phyloP scores from a whole-genome alignment of 2,113 vertebrate species.

The Neopipo cinnamomea region DNA sequence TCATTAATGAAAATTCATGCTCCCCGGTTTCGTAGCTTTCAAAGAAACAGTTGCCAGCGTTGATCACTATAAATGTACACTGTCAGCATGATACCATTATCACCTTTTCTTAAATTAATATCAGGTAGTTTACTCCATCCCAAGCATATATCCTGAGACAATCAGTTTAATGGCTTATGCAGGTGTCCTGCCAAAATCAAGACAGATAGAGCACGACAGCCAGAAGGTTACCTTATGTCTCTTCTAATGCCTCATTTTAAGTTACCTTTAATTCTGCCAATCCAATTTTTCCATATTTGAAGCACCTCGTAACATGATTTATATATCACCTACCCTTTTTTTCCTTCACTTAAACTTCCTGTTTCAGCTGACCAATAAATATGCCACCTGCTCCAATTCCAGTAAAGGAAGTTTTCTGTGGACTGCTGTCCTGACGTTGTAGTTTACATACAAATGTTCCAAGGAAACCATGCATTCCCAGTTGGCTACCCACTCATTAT shows the following conservation, averaged over 20 bases:
- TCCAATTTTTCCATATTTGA: neutral
- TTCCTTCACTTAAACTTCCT: neutral
- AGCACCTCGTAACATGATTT: neutral
- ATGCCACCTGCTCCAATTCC: neutral
- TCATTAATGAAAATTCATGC: neutral
- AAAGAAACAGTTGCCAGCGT: neutral
- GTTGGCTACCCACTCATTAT: neutral
- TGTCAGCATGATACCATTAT: constrained; percentile 25
- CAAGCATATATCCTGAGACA: neutral
- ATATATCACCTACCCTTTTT: neutral
- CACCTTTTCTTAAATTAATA: constrained; percentile 39
- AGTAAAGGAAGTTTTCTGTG: neutral
- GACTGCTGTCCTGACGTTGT: neutral
- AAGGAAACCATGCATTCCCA: neutral
- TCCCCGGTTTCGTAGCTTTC: neutral
- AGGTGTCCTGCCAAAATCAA: constrained; percentile 28
- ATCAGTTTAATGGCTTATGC: constrained; percentile 19
- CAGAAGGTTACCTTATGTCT: constrained; percentile 14
- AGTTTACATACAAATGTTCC: neutral
- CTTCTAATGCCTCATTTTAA: neutral
- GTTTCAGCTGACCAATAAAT: neutral
- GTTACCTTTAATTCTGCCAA: neutral
- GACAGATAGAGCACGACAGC: constrained; percentile 6
- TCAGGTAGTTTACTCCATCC: constrained; percentile 17
- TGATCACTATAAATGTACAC: constrained; percentile 9